phyloP scores from a whole-genome alignment of 53 echinoderm and acorn worm genomes.

The Echinometra lucunter region DNA sequence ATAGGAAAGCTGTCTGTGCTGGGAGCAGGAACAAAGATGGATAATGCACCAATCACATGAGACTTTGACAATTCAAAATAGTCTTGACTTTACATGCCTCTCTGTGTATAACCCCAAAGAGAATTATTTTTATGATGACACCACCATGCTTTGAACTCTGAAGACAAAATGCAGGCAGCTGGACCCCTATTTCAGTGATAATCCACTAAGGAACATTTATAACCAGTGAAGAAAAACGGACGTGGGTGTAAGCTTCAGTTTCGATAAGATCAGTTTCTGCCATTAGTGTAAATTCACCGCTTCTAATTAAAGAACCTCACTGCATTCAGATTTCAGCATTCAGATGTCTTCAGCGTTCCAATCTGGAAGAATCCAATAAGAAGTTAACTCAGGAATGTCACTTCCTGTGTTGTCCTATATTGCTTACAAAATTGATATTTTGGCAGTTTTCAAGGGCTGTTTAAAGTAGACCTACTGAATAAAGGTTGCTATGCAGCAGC shows the following conservation, averaged over 20 bases:
- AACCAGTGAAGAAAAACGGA: background rate
- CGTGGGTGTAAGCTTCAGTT: background rate
- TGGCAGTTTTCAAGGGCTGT: no score
- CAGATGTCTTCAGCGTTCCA: background rate
- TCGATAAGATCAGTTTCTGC: background rate
- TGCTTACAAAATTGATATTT: background rate
- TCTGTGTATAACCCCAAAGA: background rate
- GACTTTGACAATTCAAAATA: background rate
- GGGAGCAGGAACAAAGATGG: background rate
- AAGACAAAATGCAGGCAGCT: background rate
- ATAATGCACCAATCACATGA: conserved; percentile 1
- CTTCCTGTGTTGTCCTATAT: background rate
- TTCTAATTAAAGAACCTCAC: no score
- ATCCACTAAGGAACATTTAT: background rate
- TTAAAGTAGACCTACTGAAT: background rate
- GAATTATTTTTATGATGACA: background rate
- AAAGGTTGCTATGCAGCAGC: background rate
- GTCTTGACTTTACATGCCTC: background rate
- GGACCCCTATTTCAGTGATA: background rate
- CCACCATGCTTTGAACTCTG: background rate
- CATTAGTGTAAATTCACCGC: background rate
- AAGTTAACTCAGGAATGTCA: background rate
- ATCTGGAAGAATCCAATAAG: background rate
- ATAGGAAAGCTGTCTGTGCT: background rate
- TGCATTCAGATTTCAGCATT: no score